Evolutionary conservation across 2,113 vertebrate genomes (phyloP).

Genomic region (Sclerurus mexicanus): DNA sequence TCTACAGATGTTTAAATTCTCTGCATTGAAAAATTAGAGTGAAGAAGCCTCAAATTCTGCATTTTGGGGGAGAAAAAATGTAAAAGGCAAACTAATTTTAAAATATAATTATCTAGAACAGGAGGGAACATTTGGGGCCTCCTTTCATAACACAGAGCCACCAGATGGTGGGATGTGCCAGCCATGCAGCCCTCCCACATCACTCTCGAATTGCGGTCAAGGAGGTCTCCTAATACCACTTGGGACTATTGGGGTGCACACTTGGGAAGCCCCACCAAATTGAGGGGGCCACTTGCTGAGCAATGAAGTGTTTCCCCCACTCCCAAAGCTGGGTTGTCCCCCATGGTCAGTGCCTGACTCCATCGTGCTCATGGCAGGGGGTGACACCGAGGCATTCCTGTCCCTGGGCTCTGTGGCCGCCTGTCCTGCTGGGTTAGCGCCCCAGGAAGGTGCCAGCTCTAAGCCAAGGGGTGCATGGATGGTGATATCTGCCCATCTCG

Average conservation of each 20-base stretch:
- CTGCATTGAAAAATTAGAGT: neutral
- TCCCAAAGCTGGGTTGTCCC: neutral
- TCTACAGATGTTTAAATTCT: neutral
- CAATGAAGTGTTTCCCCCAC: rapidly evolving
- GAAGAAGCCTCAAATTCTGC: neutral
- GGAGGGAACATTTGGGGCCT: neutral
- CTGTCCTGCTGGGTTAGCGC: neutral
- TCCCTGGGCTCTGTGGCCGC: neutral
- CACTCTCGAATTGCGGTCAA: neutral
- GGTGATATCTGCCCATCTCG: neutral
- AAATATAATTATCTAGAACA: neutral
- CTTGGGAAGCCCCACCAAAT: neutral
- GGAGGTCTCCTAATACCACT: neutral
- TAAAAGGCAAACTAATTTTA: neutral
- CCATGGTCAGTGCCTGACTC: neutral
- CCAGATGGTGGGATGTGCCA: neutral
- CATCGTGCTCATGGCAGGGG: neutral
- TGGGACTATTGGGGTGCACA: neutral
- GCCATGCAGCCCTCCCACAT: too few relatives aligned
- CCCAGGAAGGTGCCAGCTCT: neutral
- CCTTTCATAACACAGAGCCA: neutral
- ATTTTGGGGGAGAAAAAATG: neutral
- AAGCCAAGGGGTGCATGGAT: neutral
- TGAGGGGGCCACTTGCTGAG: rapidly evolving
- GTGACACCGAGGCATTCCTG: rapidly evolving